phyloP scores from a whole-genome alignment of 2,113 vertebrate genomes.

The Dipodomys spectabilis region DNA sequence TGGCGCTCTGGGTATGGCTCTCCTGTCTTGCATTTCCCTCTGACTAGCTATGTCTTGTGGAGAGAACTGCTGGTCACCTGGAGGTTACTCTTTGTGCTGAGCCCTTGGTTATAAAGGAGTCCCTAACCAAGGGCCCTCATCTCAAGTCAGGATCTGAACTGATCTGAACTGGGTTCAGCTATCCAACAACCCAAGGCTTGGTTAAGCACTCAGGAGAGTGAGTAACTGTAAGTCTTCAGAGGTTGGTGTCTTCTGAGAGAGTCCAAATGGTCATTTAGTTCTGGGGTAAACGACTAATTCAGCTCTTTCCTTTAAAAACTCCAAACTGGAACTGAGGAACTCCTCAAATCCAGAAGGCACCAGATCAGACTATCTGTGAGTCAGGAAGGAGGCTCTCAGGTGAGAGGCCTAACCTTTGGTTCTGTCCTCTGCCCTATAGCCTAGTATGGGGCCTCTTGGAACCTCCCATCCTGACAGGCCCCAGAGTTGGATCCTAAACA shows the following conservation, averaged over 20 bases:
- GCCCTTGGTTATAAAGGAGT: not conserved
- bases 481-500: not conserved
- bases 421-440: not conserved
- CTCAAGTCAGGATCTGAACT: not conserved
- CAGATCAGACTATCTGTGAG: not conserved
- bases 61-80: not conserved
- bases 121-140: not conserved
- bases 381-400: not conserved
- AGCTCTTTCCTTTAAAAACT: conserved; percentile 33
- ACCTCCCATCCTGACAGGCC: not conserved
- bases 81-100: not conserved
- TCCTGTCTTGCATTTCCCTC: not conserved
- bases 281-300: conserved; percentile 19
- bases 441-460: not conserved
- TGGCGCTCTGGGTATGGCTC: not conserved
- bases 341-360: not conserved
- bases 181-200: not conserved
- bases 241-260: not conserved
- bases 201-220: not conserved
- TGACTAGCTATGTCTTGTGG: not conserved
- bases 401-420: conserved; percentile 33
- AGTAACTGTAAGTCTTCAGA: not conserved
- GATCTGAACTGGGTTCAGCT: not conserved
- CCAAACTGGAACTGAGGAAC: not conserved
- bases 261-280: not conserved